Percentiles rank a stretch among this genome's conserved stretches.
Evolutionary conservation across 1,140 invertebrate genomes (phyloP).

Genomic region (Drosophila fuyamai): DNA sequence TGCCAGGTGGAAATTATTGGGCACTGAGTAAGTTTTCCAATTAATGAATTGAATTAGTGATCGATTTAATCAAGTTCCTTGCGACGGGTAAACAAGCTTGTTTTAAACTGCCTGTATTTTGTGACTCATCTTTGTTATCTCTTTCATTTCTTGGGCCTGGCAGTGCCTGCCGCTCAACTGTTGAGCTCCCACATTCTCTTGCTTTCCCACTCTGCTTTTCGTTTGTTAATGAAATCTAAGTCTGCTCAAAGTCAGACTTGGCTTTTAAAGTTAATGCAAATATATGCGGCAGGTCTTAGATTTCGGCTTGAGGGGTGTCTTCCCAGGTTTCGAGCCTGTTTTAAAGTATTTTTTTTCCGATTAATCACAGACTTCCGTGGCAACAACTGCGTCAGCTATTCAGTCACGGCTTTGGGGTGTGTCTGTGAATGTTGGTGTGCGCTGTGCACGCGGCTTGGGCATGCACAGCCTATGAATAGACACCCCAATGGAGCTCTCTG

Average conservation of each 20-base stretch:
- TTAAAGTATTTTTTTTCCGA: slow-evolving; percentile 41
- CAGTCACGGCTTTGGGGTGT: slow-evolving; percentile 78
- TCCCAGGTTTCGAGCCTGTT: slow-evolving; percentile 56
- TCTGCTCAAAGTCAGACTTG: slow-evolving; percentile 43
- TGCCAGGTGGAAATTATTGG: slow-evolving; percentile 49
- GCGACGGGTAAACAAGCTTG: not conserved
- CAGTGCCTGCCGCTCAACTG: slow-evolving; percentile 60
- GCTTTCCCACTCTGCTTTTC: slow-evolving; percentile 23
- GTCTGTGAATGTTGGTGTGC: slow-evolving; percentile 41
- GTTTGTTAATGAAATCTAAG: slow-evolving; percentile 66
- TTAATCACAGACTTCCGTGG: slow-evolving; percentile 80
- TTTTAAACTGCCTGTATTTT: slow-evolving; percentile 1
- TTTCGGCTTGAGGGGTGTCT: slow-evolving; percentile 41
- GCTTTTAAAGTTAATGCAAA: slow-evolving; percentile 53
- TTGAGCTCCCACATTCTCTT: slow-evolving; percentile 40
- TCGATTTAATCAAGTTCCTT: slow-evolving; percentile 3
- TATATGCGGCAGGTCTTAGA: slow-evolving; percentile 39
- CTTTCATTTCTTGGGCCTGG: slow-evolving; percentile 31
- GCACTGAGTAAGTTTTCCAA: slow-evolving; percentile 6
- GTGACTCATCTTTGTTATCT: slow-evolving; percentile 36
- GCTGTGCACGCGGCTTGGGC: slow-evolving; percentile 73
- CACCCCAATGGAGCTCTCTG: slow-evolving; percentile 48
- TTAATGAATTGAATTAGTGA: slow-evolving; percentile 11
- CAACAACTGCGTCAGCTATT: slow-evolving; percentile 76
- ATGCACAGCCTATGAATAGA: slow-evolving; percentile 79